phyloP scores from a whole-genome alignment of 2,113 vertebrate species.

The Xenopus tropicalis region DNA sequence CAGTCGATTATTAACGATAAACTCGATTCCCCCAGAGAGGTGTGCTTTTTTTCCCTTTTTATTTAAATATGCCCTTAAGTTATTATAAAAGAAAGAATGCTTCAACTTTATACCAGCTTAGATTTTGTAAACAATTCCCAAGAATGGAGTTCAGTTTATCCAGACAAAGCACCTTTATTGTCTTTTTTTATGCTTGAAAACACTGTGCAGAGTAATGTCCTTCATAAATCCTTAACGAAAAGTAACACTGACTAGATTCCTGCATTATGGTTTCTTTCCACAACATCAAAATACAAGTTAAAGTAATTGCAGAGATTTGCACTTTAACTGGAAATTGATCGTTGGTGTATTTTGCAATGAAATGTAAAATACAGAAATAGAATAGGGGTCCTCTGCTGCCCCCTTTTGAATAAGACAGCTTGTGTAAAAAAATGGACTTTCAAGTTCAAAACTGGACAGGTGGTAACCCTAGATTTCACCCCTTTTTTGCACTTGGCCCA shows the following conservation, averaged over 20 bases:
- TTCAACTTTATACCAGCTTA: slow-evolving; percentile 20
- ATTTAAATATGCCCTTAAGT: slow-evolving; percentile 47
- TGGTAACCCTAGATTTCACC: no score
- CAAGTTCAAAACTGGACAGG: no score
- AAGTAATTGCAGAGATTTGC: no score
- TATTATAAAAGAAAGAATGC: slow-evolving; percentile 45
- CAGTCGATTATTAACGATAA: slow-evolving; percentile 67
- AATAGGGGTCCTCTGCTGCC: no score
- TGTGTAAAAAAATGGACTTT: no score
- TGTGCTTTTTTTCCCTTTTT: slow-evolving; percentile 49
- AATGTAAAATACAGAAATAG: no score
- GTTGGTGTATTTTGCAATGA: no score
- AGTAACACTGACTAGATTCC: neutral
- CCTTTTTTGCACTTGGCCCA: no score
- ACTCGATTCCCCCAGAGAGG: slow-evolving; percentile 58
- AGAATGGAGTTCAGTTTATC: slow-evolving; percentile 5
- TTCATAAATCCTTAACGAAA: neutral
- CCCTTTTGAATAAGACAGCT: no score
- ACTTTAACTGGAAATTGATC: no score
- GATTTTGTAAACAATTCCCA: slow-evolving; percentile 14
- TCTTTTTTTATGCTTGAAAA: neutral
- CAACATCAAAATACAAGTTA: no score
- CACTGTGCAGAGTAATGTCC: neutral
- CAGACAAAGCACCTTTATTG: slow-evolving; percentile 21
- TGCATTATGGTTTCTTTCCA: no score